Conservation (phyloP, 2,797 vertebrate genomes). For the Esox lucius region DNA sequence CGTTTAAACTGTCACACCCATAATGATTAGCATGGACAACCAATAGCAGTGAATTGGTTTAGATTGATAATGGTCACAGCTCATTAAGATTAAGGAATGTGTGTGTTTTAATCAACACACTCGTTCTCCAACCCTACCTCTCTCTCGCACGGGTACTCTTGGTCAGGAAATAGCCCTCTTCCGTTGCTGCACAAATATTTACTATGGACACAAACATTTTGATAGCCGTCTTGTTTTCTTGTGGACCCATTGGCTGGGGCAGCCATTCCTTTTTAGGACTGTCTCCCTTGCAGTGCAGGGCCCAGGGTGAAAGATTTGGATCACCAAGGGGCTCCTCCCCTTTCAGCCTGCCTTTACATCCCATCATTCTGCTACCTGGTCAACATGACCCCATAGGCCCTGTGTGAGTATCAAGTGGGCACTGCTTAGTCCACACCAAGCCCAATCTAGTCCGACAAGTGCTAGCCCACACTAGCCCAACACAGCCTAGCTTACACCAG, state of each 20-base stretch:
- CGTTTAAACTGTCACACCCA: too few relatives aligned
- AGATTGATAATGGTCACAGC: slow-evolving; percentile 64
- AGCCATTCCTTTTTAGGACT: slow-evolving; percentile 2
- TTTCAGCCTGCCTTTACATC: slow-evolving; percentile 50
- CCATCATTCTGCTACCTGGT: too few relatives aligned
- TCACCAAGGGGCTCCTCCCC: slow-evolving; percentile 30
- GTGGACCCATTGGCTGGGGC: slow-evolving; percentile 30
- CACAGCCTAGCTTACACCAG: too few relatives aligned
- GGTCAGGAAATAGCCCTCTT: slow-evolving; percentile 69
- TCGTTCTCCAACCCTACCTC: slow-evolving; percentile 57
- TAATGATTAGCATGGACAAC: slow-evolving; percentile 64
- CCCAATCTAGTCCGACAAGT: too few relatives aligned
- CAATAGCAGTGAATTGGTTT: slow-evolving; percentile 62
- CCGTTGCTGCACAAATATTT: slow-evolving; percentile 73
- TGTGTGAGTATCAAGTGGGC: too few relatives aligned
- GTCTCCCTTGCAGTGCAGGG: slow-evolving; percentile 19
- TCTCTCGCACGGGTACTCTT: slow-evolving; percentile 28
- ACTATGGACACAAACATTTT: slow-evolving; percentile 64
- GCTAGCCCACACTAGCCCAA: too few relatives aligned
- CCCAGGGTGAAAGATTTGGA: slow-evolving; percentile 21
- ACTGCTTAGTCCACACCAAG: too few relatives aligned
- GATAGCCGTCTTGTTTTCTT: slow-evolving; percentile 41
- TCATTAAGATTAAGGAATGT: slow-evolving; percentile 62
- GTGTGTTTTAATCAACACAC: slow-evolving; percentile 65
- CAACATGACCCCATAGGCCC: too few relatives aligned